Percentiles rank a stretch among this genome's conserved stretches.
These are phyloP conservation scores for Botia almorhae DNA, from an alignment of 2,797 vertebrate species.

Conservation along the genomic window DNA sequence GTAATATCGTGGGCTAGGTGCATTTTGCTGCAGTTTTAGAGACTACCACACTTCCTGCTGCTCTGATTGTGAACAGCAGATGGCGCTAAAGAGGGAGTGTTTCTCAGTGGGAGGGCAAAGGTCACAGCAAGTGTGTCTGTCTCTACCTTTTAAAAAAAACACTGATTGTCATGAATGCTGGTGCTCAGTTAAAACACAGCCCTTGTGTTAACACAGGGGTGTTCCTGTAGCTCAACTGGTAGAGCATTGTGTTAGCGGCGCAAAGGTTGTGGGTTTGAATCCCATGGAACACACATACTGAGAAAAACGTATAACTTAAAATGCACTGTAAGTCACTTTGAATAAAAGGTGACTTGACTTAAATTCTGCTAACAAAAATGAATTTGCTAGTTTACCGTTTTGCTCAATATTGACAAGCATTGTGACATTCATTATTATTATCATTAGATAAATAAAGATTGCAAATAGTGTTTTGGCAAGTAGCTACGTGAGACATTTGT, in stretches of 20 bases:
- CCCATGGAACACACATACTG: too few species aligned
- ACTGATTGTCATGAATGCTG: slow-evolving; percentile 12
- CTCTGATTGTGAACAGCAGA: slow-evolving; percentile 43
- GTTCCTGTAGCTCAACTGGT: too few species aligned
- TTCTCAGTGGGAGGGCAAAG: slow-evolving; percentile 39
- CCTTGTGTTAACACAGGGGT: too few species aligned
- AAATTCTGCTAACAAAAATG: too few species aligned
- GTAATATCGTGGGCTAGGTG: not conserved
- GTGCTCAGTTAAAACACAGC: not conserved
- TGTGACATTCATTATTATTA: too few species aligned
- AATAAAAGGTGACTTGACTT: too few species aligned
- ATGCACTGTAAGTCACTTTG: too few species aligned
- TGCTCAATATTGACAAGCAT: not conserved
- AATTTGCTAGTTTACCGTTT: too few species aligned
- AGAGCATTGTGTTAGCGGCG: too few species aligned
- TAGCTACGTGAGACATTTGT: not conserved
- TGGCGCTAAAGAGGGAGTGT: slow-evolving; percentile 34
- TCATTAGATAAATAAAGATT: not conserved
- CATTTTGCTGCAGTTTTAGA: slow-evolving; percentile 33
- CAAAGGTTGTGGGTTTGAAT: too few species aligned
- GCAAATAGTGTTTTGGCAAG: too few species aligned
- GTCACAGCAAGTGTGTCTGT: slow-evolving; percentile 47
- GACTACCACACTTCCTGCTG: not conserved
- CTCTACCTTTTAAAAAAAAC: not conserved
- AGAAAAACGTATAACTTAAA: too few species aligned